Evolutionary conservation across 1,140 invertebrate species (phyloP), one percentile per base, ranked within the genome.

Genomic region (Melipona quadrifasciata): DNA sequence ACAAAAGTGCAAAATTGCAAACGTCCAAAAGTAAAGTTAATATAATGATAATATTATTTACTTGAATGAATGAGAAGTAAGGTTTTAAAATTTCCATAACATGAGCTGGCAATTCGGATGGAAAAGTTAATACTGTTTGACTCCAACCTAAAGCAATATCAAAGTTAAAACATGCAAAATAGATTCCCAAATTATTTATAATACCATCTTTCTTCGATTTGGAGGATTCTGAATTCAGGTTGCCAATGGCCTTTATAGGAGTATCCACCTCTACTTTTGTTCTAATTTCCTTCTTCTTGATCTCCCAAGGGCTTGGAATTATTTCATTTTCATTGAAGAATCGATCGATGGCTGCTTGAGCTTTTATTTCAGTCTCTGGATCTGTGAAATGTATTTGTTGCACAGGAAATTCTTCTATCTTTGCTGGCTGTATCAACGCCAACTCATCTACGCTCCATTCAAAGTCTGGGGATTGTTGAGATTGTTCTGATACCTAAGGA

Each of bases 11-110:
- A 47, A 47, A 47, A 2, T 39, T 39, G 34, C 3, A 39, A 1
- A 53, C 57, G 4, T 19, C 80, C 39, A 51, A 6, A n/a, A 47
- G 24, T 0, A 0, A 47, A 71, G 19, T 19, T 17, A 24, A 55
- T 47, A 24, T 31, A 47, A 51, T 34, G 67, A 61, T n/a, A 1
- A 72, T 55, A 67, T 17, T 16, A 47, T 58, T 34, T 88, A 96
- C 96, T 95, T 96, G 94, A 79, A 93, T 96, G 87, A 95, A 96
- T 64, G 95, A 96, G 89, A 95, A 96, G 90, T 95, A 97, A 78
- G 96, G 95, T 91, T 96, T 95, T 51, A 97, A 92, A 57, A 94
- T 91, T 86, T 95, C 95, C 93, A 96, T 96, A 21, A 97, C 89
- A 91, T 96, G 94, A 80, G 93, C 89, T 8, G 96, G 96, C 27